Evolutionary conservation across 2,797 vertebrate species (phyloP).

Genomic region (Enteromius argenteus): DNA sequence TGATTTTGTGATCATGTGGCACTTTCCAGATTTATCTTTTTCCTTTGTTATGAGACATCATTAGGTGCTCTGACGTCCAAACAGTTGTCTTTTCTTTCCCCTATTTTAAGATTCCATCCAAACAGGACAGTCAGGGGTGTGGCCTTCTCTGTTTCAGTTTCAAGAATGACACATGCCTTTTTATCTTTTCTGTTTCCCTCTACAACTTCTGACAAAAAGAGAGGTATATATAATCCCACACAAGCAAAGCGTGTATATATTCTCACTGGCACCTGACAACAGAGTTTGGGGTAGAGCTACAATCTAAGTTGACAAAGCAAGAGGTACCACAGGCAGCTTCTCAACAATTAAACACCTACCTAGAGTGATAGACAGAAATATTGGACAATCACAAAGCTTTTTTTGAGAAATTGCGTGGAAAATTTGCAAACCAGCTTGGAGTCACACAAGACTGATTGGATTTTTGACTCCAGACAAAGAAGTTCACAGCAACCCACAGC

Average conservation of each 20-base stretch:
- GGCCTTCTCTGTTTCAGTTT: slow-evolving; percentile 42
- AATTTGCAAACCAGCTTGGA: slow-evolving; percentile 30
- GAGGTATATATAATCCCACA: slow-evolving; percentile 58
- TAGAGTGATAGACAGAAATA: slow-evolving; percentile 8
- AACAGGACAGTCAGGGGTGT: slow-evolving; percentile 60
- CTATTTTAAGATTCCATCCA: slow-evolving; percentile 60
- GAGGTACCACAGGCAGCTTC: not conserved
- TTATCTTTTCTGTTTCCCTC: slow-evolving; percentile 52
- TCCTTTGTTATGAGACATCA: slow-evolving; percentile 59
- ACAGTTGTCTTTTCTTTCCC: slow-evolving; percentile 34
- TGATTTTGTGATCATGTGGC: slow-evolving; percentile 41
- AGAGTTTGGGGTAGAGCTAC: slow-evolving; percentile 15
- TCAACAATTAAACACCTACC: not conserved
- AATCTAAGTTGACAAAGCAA: slow-evolving; percentile 19
- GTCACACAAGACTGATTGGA: slow-evolving; percentile 21
- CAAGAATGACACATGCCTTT: slow-evolving; percentile 58
- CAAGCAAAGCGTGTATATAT: slow-evolving; percentile 24
- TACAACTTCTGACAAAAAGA: slow-evolving; percentile 53
- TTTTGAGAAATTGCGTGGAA: slow-evolving; percentile 39
- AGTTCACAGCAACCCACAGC: not conserved
- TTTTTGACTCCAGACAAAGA: slow-evolving; percentile 24
- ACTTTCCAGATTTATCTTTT: slow-evolving; percentile 39
- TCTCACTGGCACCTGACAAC: slow-evolving; percentile 33
- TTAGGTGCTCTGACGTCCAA: slow-evolving; percentile 62
- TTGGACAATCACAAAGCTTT: not conserved